phyloP scores from a whole-genome alignment of 2,888 invertebrate species.

The Philonicus albiceps region DNA sequence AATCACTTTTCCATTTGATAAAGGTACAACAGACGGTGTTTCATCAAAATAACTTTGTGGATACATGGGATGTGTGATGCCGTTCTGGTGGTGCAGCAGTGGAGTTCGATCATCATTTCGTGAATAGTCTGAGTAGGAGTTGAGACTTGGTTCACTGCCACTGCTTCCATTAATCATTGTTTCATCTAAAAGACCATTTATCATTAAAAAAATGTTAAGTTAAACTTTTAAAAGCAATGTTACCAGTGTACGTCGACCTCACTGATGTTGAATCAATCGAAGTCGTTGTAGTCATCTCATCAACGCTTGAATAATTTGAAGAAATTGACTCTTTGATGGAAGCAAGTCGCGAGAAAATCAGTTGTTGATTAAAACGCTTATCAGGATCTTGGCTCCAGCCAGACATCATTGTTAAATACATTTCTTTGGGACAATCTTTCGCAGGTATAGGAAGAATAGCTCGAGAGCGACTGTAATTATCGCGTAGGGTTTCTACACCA shows the following conservation, averaged over 20 bases:
- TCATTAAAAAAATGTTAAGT: background rate
- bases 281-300: conserved; percentile 45
- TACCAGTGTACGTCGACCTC: conserved; percentile 41
- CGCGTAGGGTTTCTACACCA: conserved; percentile 51
- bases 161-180: conserved; percentile 45
- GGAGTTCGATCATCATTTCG: conserved; percentile 34
- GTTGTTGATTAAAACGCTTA: conserved; percentile 79
- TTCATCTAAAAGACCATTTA: conserved; percentile 31
- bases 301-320: conserved; percentile 50
- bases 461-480: conserved; percentile 54
- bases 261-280: conserved; percentile 45
- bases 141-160: conserved; percentile 40
- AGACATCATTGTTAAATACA: conserved; percentile 78
- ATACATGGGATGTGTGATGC: conserved; percentile 16
- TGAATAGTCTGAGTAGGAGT: conserved; percentile 28
- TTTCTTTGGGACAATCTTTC: conserved; percentile 75
- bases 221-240: background rate
- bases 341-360: conserved; percentile 69
- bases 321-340: conserved; percentile 52
- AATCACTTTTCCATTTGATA: conserved; percentile 55
- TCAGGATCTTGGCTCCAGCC: conserved; percentile 83
- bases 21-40: conserved; percentile 54
- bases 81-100: conserved; percentile 19
- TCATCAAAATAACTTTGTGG: conserved; percentile 49
- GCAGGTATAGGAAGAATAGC: conserved; percentile 74